Evolutionary conservation across 2,888 invertebrate species (phyloP).

Genomic region (Colostygia pectinataria): DNA sequence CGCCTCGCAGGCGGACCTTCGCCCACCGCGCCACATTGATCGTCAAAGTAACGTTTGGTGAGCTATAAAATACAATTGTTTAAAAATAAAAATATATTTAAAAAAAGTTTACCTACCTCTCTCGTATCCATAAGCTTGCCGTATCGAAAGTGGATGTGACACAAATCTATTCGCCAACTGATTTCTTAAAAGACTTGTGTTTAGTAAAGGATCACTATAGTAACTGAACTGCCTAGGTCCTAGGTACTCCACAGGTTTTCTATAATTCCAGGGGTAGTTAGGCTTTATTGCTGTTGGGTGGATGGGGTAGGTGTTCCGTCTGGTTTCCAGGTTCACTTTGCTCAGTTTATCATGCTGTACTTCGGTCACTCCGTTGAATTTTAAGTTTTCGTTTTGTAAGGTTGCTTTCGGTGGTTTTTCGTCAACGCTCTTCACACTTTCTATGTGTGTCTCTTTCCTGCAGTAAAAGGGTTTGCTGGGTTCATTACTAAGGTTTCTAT

Average conservation of each 20-base stretch:
- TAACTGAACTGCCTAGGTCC: constrained; percentile 54
- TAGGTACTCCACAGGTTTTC: constrained; percentile 47
- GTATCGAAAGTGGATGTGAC: constrained; percentile 56
- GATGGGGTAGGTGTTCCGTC: constrained; percentile 67
- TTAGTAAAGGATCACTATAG: constrained; percentile 65
- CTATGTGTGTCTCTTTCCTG: constrained; percentile 26
- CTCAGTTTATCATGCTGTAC: constrained; percentile 52
- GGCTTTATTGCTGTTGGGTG: constrained; percentile 68
- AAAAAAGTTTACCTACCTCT: constrained; percentile 65
- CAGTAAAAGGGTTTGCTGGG: constrained; percentile 55
- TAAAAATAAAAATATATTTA: too few relatives aligned
- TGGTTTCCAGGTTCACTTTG: constrained; percentile 53
- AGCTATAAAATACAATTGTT: too few relatives aligned
- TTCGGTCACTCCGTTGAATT: constrained; percentile 49
- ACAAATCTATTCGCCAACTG: constrained; percentile 65
- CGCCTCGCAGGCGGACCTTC: too few relatives aligned
- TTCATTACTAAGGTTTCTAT: constrained; percentile 56
- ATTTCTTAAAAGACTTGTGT: constrained; percentile 60
- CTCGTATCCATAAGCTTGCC: constrained; percentile 67
- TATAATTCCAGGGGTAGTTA: constrained; percentile 56
- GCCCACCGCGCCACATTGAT: too few relatives aligned
- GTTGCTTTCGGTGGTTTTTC: background rate
- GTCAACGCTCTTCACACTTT: constrained; percentile 18
- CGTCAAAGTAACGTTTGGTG: too few relatives aligned
- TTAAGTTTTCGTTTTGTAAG: constrained; percentile 34